These are phyloP conservation scores for Penelope pileata DNA, from an alignment of 2,113 vertebrate genomes.

Conservation along the genomic window DNA sequence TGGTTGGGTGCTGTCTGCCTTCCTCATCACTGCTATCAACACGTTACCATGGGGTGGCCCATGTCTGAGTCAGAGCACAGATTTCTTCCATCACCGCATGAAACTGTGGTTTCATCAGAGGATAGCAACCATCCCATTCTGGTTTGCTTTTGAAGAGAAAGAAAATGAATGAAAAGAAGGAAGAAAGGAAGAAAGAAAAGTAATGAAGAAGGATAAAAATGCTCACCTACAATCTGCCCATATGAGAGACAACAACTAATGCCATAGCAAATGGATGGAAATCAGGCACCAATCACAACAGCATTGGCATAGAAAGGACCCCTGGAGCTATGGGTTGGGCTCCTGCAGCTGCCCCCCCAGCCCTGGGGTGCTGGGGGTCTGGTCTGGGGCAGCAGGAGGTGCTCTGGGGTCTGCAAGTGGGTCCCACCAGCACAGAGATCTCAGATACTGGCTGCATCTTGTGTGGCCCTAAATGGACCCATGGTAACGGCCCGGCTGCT, in stretches of 20 bases:
- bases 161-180: neutral
- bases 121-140: neutral
- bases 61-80: neutral
- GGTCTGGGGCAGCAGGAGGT: neutral
- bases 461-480: neutral
- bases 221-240: neutral
- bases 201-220: neutral
- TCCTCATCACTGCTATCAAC: neutral
- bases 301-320: neutral
- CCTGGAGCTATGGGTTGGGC: neutral
- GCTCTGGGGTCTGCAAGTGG: accelerated
- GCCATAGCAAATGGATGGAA: neutral
- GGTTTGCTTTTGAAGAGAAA: neutral
- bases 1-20: neutral
- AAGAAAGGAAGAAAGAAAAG: neutral
- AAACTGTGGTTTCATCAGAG: neutral
- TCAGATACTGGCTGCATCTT: neutral
- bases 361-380: neutral
- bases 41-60: neutral
- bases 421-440: neutral
- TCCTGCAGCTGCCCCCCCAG: neutral
- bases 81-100: neutral
- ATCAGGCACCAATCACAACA: accelerated
- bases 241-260: neutral
- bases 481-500: neutral